Evolutionary conservation across 2,113 vertebrate species (phyloP), one percentile per base, ranked within the genome.

Genomic region (Drymodes brunneopygia): DNA sequence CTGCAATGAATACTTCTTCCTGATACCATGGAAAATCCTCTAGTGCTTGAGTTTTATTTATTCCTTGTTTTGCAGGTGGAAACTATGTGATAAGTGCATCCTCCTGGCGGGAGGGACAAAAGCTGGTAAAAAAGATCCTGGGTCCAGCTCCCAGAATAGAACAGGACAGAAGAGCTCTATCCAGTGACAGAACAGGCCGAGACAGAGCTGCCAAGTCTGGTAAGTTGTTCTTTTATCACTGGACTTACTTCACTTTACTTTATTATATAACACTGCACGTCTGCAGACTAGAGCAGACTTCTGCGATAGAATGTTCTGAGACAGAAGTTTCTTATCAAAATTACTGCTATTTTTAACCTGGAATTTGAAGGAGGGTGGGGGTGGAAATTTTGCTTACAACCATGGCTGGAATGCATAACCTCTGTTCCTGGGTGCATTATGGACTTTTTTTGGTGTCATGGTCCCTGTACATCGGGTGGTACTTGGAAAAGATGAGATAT

Each of bases 31-130:
- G n/a, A 69, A 96, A 77, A 72, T 92, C 38, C 44, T 62, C 25
- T 20, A 12, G 38, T 60, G 10, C 44, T 40, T 95, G 69, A 83
- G 38, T 67, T 71, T 13, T 47, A 45, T 83, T 86, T 79, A 12
- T 90, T 90, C 29, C 42, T 90, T 75, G 5, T 42, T 83, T 33
- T 94, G 66, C 92, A 98, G 97, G 97, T 95, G 82, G 85, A 85
- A 97, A 75, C 81, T 97, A 95, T 97, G 90, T 97, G 62, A 99
- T 99, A 96, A 99, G 96, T 88, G 97, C 99, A 73, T 98, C 98
- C 10, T 99, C 99, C 28, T 99, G 99, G 99, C 96, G 99, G 61
- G 98, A 99, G 65, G 99, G 99, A 88, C 99, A 99, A 90, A 99
- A 99, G 90, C 93, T 99, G 81, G 99, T 98, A 57, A 99, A 99